These are phyloP conservation scores for Labeo catla DNA, from an alignment of 2,113 vertebrate genomes.

Conservation along the genomic window DNA sequence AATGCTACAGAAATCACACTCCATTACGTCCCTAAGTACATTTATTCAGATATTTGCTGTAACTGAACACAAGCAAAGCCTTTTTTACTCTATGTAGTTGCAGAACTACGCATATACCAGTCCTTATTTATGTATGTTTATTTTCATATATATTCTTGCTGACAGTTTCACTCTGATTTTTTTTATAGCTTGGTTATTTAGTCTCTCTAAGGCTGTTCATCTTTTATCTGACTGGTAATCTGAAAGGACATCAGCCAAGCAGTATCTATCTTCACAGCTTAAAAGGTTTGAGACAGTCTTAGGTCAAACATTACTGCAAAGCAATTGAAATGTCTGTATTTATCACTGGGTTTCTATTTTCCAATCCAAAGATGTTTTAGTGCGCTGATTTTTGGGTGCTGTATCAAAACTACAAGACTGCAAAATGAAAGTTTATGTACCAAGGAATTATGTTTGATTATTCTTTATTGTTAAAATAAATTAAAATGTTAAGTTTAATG, in stretches of 20 bases:
- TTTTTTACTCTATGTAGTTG: neutral
- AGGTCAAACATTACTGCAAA: neutral
- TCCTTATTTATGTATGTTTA: neutral
- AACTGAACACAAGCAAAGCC: neutral
- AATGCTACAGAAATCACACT: too few relatives aligned
- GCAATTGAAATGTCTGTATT: neutral
- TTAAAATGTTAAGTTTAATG: neutral
- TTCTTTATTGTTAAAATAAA: neutral
- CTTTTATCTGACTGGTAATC: slow-evolving; percentile 16
- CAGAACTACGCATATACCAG: neutral
- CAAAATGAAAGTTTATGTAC: neutral
- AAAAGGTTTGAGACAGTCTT: neutral
- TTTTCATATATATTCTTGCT: neutral
- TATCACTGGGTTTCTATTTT: too few relatives aligned
- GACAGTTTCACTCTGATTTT: neutral
- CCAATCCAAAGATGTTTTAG: too few relatives aligned
- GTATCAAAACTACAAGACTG: neutral
- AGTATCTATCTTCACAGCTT: neutral
- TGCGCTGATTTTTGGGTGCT: neutral
- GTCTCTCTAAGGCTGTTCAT: slow-evolving; percentile 19
- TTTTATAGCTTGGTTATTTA: slow-evolving; percentile 20
- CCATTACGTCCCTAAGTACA: too few relatives aligned
- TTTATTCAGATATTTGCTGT: neutral
- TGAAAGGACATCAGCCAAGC: neutral
- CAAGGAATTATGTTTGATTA: neutral